These are phyloP conservation scores for Acyrthosiphon pisum DNA, from an alignment of 1,140 invertebrate species.

Conservation along the genomic window DNA sequence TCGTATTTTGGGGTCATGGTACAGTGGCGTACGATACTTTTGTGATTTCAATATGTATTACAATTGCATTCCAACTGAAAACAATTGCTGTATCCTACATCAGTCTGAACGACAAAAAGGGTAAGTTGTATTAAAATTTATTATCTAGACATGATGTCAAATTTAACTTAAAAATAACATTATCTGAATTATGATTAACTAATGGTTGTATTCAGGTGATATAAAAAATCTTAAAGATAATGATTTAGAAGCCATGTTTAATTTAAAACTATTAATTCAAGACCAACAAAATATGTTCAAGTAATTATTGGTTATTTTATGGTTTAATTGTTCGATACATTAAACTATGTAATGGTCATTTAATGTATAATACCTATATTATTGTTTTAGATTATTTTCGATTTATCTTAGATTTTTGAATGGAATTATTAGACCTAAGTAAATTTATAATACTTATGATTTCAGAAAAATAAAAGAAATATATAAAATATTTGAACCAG, in stretches of 20 bases:
- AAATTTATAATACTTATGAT: not conserved
- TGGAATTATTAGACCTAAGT: not conserved
- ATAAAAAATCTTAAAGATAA: not conserved
- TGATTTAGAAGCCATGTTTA: not conserved
- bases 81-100: not conserved
- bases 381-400: not conserved
- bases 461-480: constrained; percentile 3
- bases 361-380: not conserved
- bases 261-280: not conserved
- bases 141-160: not conserved
- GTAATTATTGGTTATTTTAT: not conserved
- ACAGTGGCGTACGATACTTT: not conserved
- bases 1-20: not conserved
- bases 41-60: not conserved
- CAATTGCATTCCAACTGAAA: not conserved
- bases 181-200: not conserved
- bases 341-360: too few relatives aligned
- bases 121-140: not conserved
- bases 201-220: not conserved
- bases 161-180: not conserved
- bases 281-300: not conserved
- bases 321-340: too few relatives aligned
- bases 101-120: not conserved
- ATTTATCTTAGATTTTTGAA: not conserved
- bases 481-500: not conserved